Evolutionary conservation across 2,888 invertebrate species (phyloP), one percentile per base, ranked within the genome.

Genomic region (Ormia ochracea): DNA sequence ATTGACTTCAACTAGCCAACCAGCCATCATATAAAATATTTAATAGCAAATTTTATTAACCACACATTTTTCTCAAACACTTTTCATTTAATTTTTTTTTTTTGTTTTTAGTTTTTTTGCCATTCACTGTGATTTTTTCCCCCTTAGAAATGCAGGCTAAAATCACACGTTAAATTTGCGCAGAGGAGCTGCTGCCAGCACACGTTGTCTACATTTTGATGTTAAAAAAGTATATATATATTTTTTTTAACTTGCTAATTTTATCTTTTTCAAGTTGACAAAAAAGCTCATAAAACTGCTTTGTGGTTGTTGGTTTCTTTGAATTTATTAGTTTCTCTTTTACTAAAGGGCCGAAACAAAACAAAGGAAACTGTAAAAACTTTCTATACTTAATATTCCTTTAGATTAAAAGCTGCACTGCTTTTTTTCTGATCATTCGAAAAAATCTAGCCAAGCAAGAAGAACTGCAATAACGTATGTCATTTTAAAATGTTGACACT

Each of bases 251-350:
- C 4, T 48, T 50, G 4, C 33, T 10, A 9, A 12, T 7, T 12
- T 58, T 28, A 50, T 68, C 50, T 45, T 59, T n/a, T 59, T 28
- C 3, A 59, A 52, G 36, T 45, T 66, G 33, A 61, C 26, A 72
- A 41, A 69, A 43, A 66, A 78, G 72, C 85, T 84, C 83, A 85
- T 86, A 84, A 84, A 86, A 86, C 83, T 85, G 84, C 84, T 84
- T 85, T 86, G 85, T 85, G 86, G 84, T 83, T 84, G 82, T 66
- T 63, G 59, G 56, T 23, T 61, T 31, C 17, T 61, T 43, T 10
- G 14, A 10, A 17, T 38, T 45, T 36, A 50, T 66, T 68, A 54
- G 48, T 31, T 17, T 33, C 33, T 52, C 14, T n/a, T n/a, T 9
- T 7, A 14, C 7, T 28, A 43, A 5, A 43, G 17, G 2, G 19